phyloP scores from a whole-genome alignment of 2,888 invertebrate species.

The Pollenia griseotomentosa region DNA sequence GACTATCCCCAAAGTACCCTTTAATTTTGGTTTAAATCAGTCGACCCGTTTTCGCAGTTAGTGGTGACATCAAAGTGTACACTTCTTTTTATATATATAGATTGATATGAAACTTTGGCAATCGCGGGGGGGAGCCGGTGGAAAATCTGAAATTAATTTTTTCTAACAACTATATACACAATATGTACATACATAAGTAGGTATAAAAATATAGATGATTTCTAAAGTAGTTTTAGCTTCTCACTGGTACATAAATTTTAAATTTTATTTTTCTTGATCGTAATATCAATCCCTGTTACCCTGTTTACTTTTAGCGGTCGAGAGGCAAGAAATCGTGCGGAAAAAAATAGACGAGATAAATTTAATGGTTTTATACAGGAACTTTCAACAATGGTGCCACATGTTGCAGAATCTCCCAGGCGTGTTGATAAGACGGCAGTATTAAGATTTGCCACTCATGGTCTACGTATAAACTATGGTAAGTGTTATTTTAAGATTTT shows the following conservation, averaged over 20 bases:
- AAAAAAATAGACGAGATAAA: conserved; percentile 95
- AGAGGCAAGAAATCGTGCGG: conserved; percentile 93
- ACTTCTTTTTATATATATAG: too few relatives aligned
- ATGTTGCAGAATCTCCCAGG: conserved; percentile 91
- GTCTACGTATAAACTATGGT: conserved; percentile 91
- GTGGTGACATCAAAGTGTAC: too few relatives aligned
- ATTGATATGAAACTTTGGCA: too few relatives aligned
- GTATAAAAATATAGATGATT: too few relatives aligned
- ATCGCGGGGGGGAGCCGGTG: too few relatives aligned
- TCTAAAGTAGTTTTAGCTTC: not conserved
- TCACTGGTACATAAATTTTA: not conserved
- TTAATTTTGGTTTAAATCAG: too few relatives aligned
- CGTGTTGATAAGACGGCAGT: conserved; percentile 96
- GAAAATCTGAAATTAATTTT: too few relatives aligned
- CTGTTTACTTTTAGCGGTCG: conserved; percentile 86
- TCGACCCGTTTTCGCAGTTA: too few relatives aligned
- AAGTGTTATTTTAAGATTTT: conserved; percentile 61
- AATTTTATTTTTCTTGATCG: not conserved
- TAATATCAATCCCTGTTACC: too few relatives aligned
- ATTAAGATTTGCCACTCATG: conserved; percentile 93
- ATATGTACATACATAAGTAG: too few relatives aligned
- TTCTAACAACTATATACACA: too few relatives aligned
- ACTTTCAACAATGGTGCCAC: conserved; percentile 92
- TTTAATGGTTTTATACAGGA: conserved; percentile 93
- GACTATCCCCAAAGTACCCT: too few relatives aligned